Evolutionary conservation across 1,140 invertebrate genomes (phyloP).

Genomic region (Cephus cinctus): DNA sequence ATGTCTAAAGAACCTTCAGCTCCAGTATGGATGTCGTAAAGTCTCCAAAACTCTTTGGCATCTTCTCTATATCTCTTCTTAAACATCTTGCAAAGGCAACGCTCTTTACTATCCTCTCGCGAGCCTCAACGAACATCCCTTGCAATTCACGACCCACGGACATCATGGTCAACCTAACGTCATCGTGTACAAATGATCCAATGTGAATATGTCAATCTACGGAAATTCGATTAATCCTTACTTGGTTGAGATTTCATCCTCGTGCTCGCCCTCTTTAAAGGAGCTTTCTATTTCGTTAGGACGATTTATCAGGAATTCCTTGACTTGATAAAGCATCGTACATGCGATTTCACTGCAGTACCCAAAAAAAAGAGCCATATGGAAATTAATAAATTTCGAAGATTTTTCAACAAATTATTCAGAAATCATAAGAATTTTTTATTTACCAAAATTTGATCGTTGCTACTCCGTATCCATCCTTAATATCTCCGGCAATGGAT

Average conservation of each 20-base stretch:
- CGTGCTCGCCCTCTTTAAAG: constrained; percentile 23
- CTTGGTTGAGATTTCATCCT: constrained; percentile 27
- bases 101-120: constrained; percentile 78
- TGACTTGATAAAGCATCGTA: constrained; percentile 43
- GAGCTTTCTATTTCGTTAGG: constrained; percentile 39
- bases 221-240: constrained; percentile 17
- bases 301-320: constrained; percentile 40
- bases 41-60: constrained; percentile 47
- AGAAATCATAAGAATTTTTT: neutral
- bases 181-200: neutral
- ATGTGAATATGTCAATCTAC: neutral
- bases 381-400: constrained; percentile 1
- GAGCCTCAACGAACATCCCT: constrained; percentile 72
- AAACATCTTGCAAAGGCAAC: constrained; percentile 77
- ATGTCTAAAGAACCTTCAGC: constrained; percentile 61
- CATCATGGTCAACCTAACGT: constrained; percentile 61
- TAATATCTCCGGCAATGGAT: constrained; percentile 68
- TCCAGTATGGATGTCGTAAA: constrained; percentile 63
- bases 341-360: constrained; percentile 35
- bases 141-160: constrained; percentile 76
- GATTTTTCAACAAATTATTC: neutral
- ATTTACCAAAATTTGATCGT: constrained; percentile 66
- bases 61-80: constrained; percentile 67
- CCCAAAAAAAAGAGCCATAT: constrained; percentile 10
- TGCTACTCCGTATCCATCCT: constrained; percentile 65